Percentiles rank a stretch among this genome's conserved stretches.
phyloP scores from a whole-genome alignment of 2,888 invertebrate species.

The Rotaria macrura region DNA sequence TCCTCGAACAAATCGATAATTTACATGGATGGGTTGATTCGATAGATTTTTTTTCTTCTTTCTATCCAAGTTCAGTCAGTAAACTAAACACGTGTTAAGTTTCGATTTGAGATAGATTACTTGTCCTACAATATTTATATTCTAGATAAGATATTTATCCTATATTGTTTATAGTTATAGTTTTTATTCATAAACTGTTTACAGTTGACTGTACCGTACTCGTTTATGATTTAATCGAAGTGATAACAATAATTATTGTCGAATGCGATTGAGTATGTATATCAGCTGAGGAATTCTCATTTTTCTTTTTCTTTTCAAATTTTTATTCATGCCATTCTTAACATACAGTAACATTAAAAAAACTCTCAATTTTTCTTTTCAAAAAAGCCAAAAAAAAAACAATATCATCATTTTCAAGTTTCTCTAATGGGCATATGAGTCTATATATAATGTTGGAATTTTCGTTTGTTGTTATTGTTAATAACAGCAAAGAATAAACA shows the following conservation, averaged over 20 bases:
- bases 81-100: neutral
- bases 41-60: too few relatives aligned
- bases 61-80: neutral
- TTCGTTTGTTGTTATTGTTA: too few relatives aligned
- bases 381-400: neutral
- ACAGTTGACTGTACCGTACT: neutral
- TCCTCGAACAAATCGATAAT: neutral
- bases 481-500: neutral
- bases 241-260: neutral
- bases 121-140: neutral
- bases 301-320: neutral
- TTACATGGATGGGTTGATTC: too few relatives aligned
- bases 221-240: neutral
- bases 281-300: neutral
- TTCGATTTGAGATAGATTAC: neutral
- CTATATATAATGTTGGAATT: neutral
- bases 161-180: neutral
- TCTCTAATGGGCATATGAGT: neutral
- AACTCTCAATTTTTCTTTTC: neutral
- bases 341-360: neutral
- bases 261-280: too few relatives aligned
- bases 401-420: neutral
- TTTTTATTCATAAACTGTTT: too few relatives aligned
- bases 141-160: neutral
- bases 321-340: slow-evolving; percentile 5